Base-by-base conservation (phyloP, 2,888 invertebrate genomes). In the Noctua comes region DNA sequence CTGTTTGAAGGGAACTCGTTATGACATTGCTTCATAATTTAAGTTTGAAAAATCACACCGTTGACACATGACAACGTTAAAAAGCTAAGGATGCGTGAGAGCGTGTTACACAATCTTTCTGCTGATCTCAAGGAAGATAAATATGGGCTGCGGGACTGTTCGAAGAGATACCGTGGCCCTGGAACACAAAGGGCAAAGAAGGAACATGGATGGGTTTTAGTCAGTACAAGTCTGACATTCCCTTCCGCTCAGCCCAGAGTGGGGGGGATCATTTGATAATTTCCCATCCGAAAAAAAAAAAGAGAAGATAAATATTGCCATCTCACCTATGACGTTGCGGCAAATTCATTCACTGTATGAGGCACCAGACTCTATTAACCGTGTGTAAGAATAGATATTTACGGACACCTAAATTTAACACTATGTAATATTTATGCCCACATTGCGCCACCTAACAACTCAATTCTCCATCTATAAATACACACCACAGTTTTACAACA, bases 401-500 rank as follows among this genome's bases (percentile, higher is more conserved):
- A n/a, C n/a, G n/a, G n/a, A n/a, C n/a, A n/a, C n/a, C n/a, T n/a
- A n/a, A 82, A 69, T 82, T 64, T 82, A 68, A 80, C 40, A 51
- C 21, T 16, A 57, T 69, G 40, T 18, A 69, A 65, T 69, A 69
- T 69, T 40, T 68, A 48, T 24, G 24, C 10, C 18, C 24, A 69
- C 8, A 54, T 81, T 83, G 36, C 83, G 64, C 71, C 31, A 81
- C 6, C 24, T 78, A 78, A 82, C 59, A 46, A 69, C 71, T 82
- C 68, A 73, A 83, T 83, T 51, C 16, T 21, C 24, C 11, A 59
- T 65, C 54, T 66, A 1, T 72, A 84, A 79, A 80, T 24, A 76
- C 70, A 80, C 21, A 68, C 62, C 27, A 64, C 21, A 27, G 11
- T 36, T 74, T 48, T 54, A 21, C 7, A 83, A 76, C 21, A 85